Percentiles rank a stretch among this genome's conserved stretches.
Conservation (phyloP, 2,888 invertebrate genomes). For the Herminia tarsipennalis region DNA sequence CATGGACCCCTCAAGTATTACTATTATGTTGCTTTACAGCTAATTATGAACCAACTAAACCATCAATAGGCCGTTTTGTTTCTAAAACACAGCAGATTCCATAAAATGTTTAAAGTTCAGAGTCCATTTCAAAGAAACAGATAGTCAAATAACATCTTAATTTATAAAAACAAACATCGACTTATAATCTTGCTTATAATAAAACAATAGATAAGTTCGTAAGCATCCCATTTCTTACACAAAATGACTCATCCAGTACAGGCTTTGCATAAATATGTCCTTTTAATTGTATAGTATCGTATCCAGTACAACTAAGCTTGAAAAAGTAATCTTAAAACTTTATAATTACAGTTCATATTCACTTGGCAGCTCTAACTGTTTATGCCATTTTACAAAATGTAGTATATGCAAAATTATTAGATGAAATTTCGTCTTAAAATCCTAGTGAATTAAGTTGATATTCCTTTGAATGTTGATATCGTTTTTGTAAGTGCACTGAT, state of each 20-base stretch:
- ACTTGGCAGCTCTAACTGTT: not conserved
- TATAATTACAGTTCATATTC: constrained; percentile 12
- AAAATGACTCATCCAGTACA: constrained; percentile 69
- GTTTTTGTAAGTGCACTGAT: constrained; percentile 51
- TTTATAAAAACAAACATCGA: constrained; percentile 56
- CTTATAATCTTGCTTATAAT: constrained; percentile 58
- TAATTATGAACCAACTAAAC: too few relatives aligned
- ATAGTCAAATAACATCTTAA: constrained; percentile 49
- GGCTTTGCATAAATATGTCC: constrained; percentile 61
- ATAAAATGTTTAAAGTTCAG: constrained; percentile 16
- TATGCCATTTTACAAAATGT: constrained; percentile 21
- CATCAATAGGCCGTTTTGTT: too few relatives aligned
- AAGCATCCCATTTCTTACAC: constrained; percentile 66
- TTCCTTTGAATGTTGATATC: constrained; percentile 17
- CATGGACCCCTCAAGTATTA: too few relatives aligned
- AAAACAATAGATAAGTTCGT: constrained; percentile 60
- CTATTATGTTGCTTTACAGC: too few relatives aligned
- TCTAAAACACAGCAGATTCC: constrained; percentile 32
- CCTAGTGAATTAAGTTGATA: constrained; percentile 21
- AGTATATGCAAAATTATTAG: constrained; percentile 21
- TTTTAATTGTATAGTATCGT: constrained; percentile 60
- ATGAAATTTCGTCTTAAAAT: constrained; percentile 19
- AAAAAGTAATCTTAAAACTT: constrained; percentile 41
- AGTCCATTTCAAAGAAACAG: constrained; percentile 36
- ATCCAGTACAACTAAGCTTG: constrained; percentile 23